A percentile compares a stretch with the other conserved stretches of the same genome.
Evolutionary conservation across 2,888 invertebrate genomes (phyloP).

Genomic region (Trichopoda pennipes): DNA sequence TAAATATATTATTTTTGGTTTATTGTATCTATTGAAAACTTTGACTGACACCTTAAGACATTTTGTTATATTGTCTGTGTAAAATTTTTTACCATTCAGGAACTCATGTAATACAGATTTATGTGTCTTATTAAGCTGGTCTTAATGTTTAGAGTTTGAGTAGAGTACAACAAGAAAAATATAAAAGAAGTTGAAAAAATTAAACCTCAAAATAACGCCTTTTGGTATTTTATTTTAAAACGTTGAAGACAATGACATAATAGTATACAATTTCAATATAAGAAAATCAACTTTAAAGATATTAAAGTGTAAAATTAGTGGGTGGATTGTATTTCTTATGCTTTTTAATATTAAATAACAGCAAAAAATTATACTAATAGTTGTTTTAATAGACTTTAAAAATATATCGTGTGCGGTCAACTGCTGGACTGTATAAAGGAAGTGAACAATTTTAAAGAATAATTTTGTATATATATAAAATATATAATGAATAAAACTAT

Average conservation of each 20-base stretch:
- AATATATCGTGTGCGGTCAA: slow-evolving; percentile 46
- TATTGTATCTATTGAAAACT: slow-evolving; percentile 36
- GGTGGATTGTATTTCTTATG: slow-evolving; percentile 53
- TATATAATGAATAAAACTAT: too few relatives aligned
- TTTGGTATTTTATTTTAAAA: slow-evolving; percentile 52
- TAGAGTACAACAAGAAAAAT: not conserved
- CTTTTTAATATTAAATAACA: slow-evolving; percentile 23
- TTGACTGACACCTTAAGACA: slow-evolving; percentile 59
- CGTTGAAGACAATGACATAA: slow-evolving; percentile 60
- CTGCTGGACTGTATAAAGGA: not conserved
- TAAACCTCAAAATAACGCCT: slow-evolving; percentile 53
- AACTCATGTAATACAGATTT: slow-evolving; percentile 64
- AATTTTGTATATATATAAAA: not conserved
- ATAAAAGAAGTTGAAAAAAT: slow-evolving; percentile 8
- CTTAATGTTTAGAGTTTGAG: slow-evolving; percentile 42
- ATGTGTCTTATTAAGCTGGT: slow-evolving; percentile 64
- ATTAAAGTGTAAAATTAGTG: slow-evolving; percentile 67
- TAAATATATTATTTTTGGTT: slow-evolving; percentile 3
- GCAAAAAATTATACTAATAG: slow-evolving; percentile 41
- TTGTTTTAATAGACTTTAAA: slow-evolving; percentile 30
- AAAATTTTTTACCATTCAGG: not conserved
- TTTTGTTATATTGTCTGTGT: slow-evolving; percentile 30
- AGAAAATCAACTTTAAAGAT: slow-evolving; percentile 37
- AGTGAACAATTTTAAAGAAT: not conserved
- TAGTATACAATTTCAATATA: slow-evolving; percentile 25